Evolutionary conservation across 2,888 invertebrate species (phyloP).

Genomic region (Yponomeuta plumbellus): DNA sequence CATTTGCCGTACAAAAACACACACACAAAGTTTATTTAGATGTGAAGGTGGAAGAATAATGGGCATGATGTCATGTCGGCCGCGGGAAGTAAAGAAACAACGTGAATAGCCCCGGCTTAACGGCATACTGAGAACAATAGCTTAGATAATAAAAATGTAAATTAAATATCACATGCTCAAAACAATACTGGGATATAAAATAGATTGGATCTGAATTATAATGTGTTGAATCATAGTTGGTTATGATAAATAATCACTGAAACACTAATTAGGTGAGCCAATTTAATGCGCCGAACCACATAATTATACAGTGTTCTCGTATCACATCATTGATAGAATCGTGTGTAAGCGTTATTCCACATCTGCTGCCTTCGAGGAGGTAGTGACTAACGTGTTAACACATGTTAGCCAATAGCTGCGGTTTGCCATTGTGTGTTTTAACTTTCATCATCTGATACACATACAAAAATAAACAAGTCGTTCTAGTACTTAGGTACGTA

Average conservation of each 20-base stretch:
- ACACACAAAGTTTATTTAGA: conserved; percentile 33
- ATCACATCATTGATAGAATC: conserved; percentile 31
- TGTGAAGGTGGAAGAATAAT: conserved; percentile 38
- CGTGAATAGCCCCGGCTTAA: conserved; percentile 47
- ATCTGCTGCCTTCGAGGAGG: conserved; percentile 39
- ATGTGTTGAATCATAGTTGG: conserved; percentile 6
- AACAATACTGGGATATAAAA: conserved; percentile 18
- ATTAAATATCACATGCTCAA: conserved; percentile 37
- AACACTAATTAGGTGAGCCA: conserved; percentile 3
- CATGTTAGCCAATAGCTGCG: conserved; percentile 48
- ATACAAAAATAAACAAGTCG: conserved; percentile 27
- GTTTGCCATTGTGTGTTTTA: conserved; percentile 45
- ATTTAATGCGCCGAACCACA: background rate
- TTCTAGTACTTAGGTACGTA: background rate
- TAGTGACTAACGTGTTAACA: conserved; percentile 33
- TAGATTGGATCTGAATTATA: conserved; percentile 9
- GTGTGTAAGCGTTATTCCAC: conserved; percentile 26
- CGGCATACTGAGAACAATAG: conserved; percentile 46
- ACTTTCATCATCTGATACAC: conserved; percentile 31
- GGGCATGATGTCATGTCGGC: conserved; percentile 49
- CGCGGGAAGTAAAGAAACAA: conserved; percentile 38
- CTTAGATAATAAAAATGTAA: conserved; percentile 42
- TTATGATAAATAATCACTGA: conserved; percentile 25
- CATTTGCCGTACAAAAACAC: conserved; percentile 35
- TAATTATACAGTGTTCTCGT: conserved; percentile 25